Base-by-base conservation (phyloP, 2,113 vertebrate genomes). In the Neodontobutis hainanensis region DNA sequence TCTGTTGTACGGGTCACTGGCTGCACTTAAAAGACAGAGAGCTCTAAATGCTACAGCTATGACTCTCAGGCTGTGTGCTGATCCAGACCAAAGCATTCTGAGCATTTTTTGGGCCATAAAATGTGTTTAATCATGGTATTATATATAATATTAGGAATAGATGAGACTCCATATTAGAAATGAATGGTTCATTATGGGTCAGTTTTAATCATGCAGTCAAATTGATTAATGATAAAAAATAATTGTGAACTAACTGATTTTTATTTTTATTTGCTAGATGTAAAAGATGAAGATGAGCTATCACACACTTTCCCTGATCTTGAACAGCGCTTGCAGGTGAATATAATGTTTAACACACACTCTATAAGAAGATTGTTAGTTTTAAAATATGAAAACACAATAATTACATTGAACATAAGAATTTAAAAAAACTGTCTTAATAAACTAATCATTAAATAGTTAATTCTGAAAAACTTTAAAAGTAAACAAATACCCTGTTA, bases 311-410 rank as follows among this genome's bases (percentile, higher is more conserved):
- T 86, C 46, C 87, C 88, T 0, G 90, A 90, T 27, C 86, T 91
- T 62, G 90, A 91, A 49, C 87, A 87, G 45, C 81, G 86, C 73
- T 68, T 91, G 65, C 87, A 89, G 88, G 88, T 91, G 80, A 3
- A 5, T 14, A 47, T 5, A 27, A 2, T 11, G 11, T n/a, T 2
- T 6, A 40, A 40, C 38, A 40, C 38, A 40, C 5, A 40, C 38
- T 40, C 19, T 27, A 3, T 27, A 27, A 3, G 19, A 27, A 27
- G 1, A 27, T 27, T 2, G 19, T 27, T 27, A 27, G n/a, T n/a
- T n/a, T n/a, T 27, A 27, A 27, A 27, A 27, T 27, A 27, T 27
- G 19, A 27, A 27, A 27, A 3, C 19, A 27, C 19, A 27, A 27
- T 27, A 27, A 27, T 27, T 27, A 27, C 19, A 27, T 27, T 27